Evolutionary conservation across 2,888 invertebrate species (phyloP), one percentile per base, ranked within the genome.

Genomic region (Leptopilina myrica): DNA sequence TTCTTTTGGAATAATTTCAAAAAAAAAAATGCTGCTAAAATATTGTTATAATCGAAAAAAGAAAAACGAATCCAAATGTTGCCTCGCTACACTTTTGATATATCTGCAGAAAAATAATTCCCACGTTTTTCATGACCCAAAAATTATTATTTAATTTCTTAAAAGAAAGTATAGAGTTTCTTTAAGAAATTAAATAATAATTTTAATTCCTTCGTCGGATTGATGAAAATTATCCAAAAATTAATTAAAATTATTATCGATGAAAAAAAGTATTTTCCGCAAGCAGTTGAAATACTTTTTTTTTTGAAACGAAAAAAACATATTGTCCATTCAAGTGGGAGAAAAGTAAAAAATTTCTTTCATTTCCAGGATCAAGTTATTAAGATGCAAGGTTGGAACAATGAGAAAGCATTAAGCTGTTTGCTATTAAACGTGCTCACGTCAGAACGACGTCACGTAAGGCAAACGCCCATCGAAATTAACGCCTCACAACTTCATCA

Each of bases 401-500:
- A 62, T 82, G 80, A 73, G 77, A 78, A 78, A 81, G 84, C 82
- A 85, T 87, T 87, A 84, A 86, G 82, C 83, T 84, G 82, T 76
- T 83, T 82, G 80, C 80, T 67, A 77, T 79, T 80, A 84, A 85
- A 87, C 85, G 81, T 86, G 80, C 79, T 56, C 40, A 88, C 85
- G 85, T 84, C 83, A 83, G 80, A 86, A 82, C 83, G 83, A 84
- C 85, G 87, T 87, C 89, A 89, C 89, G 89, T 88, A 80, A 89
- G 82, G 82, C 82, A 83, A 81, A 83, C 80, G 84, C 77, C 83
- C 84, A 85, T 86, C 87, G 83, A 89, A 88, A 89, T 89, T 88
- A 89, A 88, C 87, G 85, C 85, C 87, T 89, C 88, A 88, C 84
- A 85, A 86, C 89, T 89, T 87, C 86, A 89, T 88, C 85, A 82